Evolutionary conservation across 2,113 vertebrate genomes (phyloP).

Genomic region (Rattus norvegicus): GRCr8 NC_086033.1:91905001-91905500

Average conservation of each 20-base stretch:
- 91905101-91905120: neutral
- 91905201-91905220: neutral
- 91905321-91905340: neutral
- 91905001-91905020: neutral
- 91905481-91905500: neutral
- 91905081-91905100: neutral
- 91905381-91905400: neutral
- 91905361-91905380: neutral
- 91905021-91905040: neutral
- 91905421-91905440: neutral
- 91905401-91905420: neutral
- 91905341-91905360: neutral
- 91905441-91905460: neutral
- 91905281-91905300: neutral
- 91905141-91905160: neutral
- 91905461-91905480: neutral
- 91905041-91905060: neutral
- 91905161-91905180: neutral
- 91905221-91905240: neutral
- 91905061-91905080: rapidly evolving
- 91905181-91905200: neutral
- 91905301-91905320: neutral
- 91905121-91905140: neutral
- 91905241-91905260: neutral
- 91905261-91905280: neutral